phyloP scores from a whole-genome alignment of 1,140 invertebrate species.

The Nymphalis io region DNA sequence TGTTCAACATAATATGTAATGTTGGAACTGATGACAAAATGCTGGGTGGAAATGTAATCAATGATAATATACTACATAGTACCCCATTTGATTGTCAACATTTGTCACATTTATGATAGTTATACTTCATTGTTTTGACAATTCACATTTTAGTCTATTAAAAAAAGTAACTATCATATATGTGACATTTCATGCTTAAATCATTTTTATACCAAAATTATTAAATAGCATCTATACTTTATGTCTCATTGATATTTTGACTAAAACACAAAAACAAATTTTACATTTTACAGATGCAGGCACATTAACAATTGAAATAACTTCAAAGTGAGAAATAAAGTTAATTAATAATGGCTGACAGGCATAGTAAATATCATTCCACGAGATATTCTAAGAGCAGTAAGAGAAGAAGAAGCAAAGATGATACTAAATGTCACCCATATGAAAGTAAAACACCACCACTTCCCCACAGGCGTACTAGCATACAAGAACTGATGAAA shows the following conservation, averaged over 20 bases:
- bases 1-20: conserved; percentile 59
- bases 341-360: conserved; percentile 54
- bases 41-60: conserved; percentile 78
- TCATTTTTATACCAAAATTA: conserved; percentile 30
- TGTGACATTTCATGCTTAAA: conserved; percentile 51
- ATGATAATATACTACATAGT: conserved; percentile 73
- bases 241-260: conserved; percentile 19
- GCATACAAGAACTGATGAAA: conserved; percentile 63
- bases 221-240: conserved; percentile 23
- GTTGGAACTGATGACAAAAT: conserved; percentile 65
- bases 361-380: conserved; percentile 45
- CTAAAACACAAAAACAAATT: conserved; percentile 38
- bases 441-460: conserved; percentile 66
- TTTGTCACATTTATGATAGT: conserved; percentile 61
- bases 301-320: conserved; percentile 25
- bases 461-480: conserved; percentile 51
- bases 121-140: conserved; percentile 13
- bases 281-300: conserved; percentile 47
- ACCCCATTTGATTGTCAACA: conserved; percentile 50
- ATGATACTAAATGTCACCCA: conserved; percentile 36
- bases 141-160: background rate
- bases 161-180: conserved; percentile 56
- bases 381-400: conserved; percentile 46
- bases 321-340: conserved; percentile 32
- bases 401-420: conserved; percentile 47